Evolutionary conservation across 2,113 vertebrate genomes (phyloP).

Genomic region (Chloropsis cyanopogon): DNA sequence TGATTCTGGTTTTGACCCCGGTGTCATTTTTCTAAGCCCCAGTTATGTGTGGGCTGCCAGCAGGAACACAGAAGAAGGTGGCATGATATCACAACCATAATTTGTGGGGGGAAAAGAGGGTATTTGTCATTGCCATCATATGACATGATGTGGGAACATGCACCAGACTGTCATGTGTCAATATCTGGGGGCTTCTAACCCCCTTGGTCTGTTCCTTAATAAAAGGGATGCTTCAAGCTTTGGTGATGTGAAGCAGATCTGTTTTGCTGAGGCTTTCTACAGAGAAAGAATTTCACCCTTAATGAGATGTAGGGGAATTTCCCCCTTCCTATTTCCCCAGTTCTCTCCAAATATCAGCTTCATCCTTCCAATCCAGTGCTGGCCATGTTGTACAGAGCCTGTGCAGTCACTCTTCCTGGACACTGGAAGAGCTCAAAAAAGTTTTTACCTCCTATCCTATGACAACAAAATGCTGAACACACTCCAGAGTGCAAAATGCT

Average conservation of each 20-base stretch:
- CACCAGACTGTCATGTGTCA: not conserved
- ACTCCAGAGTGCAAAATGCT: not conserved
- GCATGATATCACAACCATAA: not conserved
- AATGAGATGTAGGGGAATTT: not conserved
- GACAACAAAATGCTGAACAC: not conserved
- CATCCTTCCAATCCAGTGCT: not conserved
- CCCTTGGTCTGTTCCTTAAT: not conserved
- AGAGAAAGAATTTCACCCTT: not conserved
- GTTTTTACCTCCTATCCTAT: not conserved
- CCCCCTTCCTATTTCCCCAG: not conserved
- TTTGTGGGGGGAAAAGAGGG: accelerated
- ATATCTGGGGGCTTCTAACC: accelerated
- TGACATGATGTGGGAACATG: accelerated
- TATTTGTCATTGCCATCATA: not conserved
- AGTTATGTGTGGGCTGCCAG: not conserved
- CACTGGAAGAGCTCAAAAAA: not conserved
- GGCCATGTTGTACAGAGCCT: not conserved
- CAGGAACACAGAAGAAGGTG: not conserved
- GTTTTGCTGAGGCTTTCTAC: not conserved
- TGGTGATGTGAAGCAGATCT: not conserved
- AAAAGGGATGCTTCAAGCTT: not conserved
- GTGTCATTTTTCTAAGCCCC: not conserved
- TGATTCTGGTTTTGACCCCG: not conserved
- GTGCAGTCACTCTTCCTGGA: not conserved
- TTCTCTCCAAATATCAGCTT: not conserved